Evolutionary conservation across 2,113 vertebrate genomes (phyloP), one percentile per base, ranked within the genome.

Genomic region (Thymallus thymallus): DNA sequence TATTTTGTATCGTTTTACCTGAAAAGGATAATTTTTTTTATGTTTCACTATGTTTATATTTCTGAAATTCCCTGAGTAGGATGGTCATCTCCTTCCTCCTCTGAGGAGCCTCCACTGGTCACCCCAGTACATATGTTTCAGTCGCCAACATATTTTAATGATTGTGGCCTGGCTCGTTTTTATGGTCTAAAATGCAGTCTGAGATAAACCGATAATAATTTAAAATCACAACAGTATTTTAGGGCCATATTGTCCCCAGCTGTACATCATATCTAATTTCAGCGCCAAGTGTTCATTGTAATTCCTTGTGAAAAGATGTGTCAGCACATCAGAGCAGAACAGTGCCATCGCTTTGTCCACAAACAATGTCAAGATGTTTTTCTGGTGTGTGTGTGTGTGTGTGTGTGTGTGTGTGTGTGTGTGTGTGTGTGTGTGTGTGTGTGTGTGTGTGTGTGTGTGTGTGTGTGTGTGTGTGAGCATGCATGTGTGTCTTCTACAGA

Each of bases 221-320:
- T 10, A 30, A 32, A 32, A 22, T 10, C 51, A 55, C 48, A 20
- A 23, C 55, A 24, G 22, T 9, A n/a, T 61, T 61, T n/a, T 61
- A 9, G 58, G 9, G 22, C 20, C 60, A 66, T 35, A 66, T n/a
- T 66, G 30, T 32, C 6, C 64, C 3, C 30, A 0, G 64, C 29
- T 32, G 26, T 32, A n/a, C 18, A 35, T n/a, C 63, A 32, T 20
- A 55, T 55, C 58, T 41, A n/a, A 48, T 63, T 75, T 61, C 71
- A 60, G 22, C 67, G 4, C 62, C 75, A 71, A 20, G 3, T 73
- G 81, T 82, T 79, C 80, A 67, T 82, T 80, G 69, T 82, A 82
- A 85, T 80, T 88, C 81, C 73, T 79, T 72, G 68, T 80, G 82
- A 88, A 83, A 83, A 82, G 82, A 82, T 62, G 48, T 79, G 83